Base-by-base conservation (phyloP, 2,797 vertebrate species). In the Leptatherina wallacei region DNA sequence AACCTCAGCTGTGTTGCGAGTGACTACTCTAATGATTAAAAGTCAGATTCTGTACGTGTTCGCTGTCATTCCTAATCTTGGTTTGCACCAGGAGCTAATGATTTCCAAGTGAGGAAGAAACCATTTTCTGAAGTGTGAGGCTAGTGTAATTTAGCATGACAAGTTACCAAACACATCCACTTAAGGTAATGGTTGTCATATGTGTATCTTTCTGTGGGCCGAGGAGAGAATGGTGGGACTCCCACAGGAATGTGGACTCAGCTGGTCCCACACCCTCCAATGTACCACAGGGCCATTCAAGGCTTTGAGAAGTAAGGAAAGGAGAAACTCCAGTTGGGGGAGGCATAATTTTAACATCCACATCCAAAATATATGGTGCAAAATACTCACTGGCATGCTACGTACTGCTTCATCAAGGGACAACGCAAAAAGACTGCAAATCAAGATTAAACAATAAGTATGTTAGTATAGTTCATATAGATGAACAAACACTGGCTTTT, bases 161-260 rank as follows among this genome's bases (percentile, higher is more conserved):
- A 86, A 84, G 89, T 81, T 87, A 77, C 88, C 80, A 79, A 90
- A 92, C 78, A 86, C 75, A 80, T 74, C 78, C 87, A 86, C 86
- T 91, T 83, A 77, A 80, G 74, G 81, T 94, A 93, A 94, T 92
- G 78, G 73, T 77, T 86, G 84, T 92, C 93, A 90, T 68, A 83
- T 93, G 92, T 81, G 82, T 76, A 35, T 82, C 65, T 71, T 73
- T 82, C 62, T 87, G 81, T 65, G 77, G 75, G 75, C 51, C 27
- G 60, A 81, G 69, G 32, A 62, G 85, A 82, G 85, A 88, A 85
- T 80, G 64, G 80, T 77, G 81, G 3, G 75, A 71, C 67, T 83
- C 85, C 91, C 90, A 75, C 91, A 92, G 90, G 91, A 93, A 93
- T 92, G 92, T 87, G 78, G 80, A 81, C 86, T 90, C 84, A 83